phyloP scores from a whole-genome alignment of 2,113 vertebrate species.

The Myotis davidii region DNA sequence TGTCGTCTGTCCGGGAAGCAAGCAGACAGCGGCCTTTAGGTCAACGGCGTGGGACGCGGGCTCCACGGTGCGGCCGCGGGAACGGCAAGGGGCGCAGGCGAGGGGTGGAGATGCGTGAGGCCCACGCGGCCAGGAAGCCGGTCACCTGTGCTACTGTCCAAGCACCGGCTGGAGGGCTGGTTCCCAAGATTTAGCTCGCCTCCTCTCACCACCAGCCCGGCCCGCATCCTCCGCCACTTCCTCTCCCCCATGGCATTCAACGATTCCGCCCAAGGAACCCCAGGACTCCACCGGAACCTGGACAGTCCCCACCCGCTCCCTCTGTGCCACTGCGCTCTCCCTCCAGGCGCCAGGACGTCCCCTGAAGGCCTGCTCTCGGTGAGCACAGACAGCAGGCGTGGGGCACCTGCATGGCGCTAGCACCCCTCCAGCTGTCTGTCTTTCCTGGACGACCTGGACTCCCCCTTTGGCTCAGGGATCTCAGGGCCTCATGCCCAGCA shows the following conservation, averaged over 20 bases:
- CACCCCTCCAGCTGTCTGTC: not conserved
- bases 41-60: accelerated
- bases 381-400: accelerated
- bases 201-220: not conserved
- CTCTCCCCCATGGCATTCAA: not conserved
- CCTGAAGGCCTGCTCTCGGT: not conserved
- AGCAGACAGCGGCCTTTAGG: not conserved
- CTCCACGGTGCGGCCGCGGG: not conserved
- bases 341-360: not conserved
- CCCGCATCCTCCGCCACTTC: not conserved
- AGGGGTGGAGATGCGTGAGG: accelerated
- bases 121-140: not conserved
- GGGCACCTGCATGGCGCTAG: accelerated
- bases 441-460: not conserved
- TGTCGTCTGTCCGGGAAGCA: conserved; percentile 91
- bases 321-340: not conserved
- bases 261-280: too few species aligned
- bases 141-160: not conserved
- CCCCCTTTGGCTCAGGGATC: not conserved
- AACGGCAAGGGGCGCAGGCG: accelerated
- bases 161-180: not conserved
- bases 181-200: not conserved
- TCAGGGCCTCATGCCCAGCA: not conserved
- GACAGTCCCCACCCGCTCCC: not conserved
- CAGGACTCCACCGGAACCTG: too few species aligned